Base-by-base conservation (phyloP, 2,113 vertebrate genomes). In the Gadus chalcogrammus region DNA sequence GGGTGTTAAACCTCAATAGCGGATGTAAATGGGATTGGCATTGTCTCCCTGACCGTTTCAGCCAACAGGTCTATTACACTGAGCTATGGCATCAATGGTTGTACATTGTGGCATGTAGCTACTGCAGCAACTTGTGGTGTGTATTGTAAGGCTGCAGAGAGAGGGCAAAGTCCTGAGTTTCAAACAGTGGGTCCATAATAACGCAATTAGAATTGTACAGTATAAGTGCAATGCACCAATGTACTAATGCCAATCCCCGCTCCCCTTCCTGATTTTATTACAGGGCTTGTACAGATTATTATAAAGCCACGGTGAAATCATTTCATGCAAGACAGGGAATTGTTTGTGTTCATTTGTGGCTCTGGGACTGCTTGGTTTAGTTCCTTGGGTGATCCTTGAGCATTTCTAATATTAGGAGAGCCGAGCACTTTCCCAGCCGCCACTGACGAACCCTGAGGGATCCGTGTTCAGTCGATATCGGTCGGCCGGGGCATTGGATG, bases 371-470 rank as follows among this genome's bases (percentile, higher is more conserved):
- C 8, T 48, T 13, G 42, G 42, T 48, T 9, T 9, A 48, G 42
- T 48, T 48, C 11, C 42, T 48, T 58, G 55, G 55, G 55, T 58
- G n/a, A 16, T 74, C 20, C 17, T 24, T 63, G 56, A 13, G 17
- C 13, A 17, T 2, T 20, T 62, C 42, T n/a, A 48, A 48, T 48
- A 67, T 69, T 68, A 18, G 59, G 65, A 22, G 27, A 42, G 64
- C 58, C 58, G 59, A 63, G 15, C 65, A 17, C 28, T 71, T 65
- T 60, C 66, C 69, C 42, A 7, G 64, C 74, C 73, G 59, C 63
- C 68, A 62, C 42, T 60, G 63, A 81, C 74, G 53, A 12, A 8
- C 61, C 69, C 69, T 52, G 2, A 11, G 71, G 72, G 71, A 64
- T 27, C 48, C 20, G 2, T 65, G 53, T 65, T 18, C 0, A 62